Evolutionary conservation across 2,888 invertebrate species (phyloP).

Genomic region (Agrotis puta): DNA sequence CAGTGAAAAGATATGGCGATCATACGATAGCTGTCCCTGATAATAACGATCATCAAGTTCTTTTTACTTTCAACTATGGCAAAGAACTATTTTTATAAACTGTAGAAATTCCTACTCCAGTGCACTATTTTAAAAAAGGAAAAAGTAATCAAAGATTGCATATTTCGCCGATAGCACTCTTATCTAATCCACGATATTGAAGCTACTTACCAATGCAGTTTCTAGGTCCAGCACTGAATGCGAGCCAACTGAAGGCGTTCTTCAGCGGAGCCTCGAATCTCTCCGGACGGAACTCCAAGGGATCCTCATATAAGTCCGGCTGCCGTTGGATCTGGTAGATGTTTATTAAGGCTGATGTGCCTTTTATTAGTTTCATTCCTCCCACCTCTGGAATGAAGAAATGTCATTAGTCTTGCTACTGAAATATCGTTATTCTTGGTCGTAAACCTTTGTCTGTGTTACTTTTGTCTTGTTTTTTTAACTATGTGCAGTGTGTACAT

Average conservation of each 20-base stretch:
- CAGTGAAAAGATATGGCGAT: constrained; percentile 1
- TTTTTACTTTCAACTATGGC: no score
- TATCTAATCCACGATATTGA: no score
- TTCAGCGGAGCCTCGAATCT: constrained; percentile 80
- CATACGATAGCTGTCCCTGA: not conserved
- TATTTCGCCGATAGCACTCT: no score
- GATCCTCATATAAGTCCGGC: constrained; percentile 88
- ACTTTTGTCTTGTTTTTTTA: no score
- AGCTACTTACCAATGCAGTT: constrained; percentile 78
- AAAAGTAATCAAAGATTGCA: no score
- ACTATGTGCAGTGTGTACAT: no score
- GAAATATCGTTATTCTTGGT: no score
- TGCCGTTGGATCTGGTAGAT: constrained; percentile 86
- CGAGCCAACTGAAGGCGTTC: constrained; percentile 79
- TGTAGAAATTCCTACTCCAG: no score
- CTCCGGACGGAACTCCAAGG: constrained; percentile 88
- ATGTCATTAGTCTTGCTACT: no score
- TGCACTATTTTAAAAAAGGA: no score
- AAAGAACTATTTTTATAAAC: no score
- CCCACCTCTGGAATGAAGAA: constrained; percentile 36
- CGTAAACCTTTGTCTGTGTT: no score
- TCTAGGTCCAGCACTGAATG: constrained; percentile 92
- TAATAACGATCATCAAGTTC: not conserved
- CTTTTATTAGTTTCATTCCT: constrained; percentile 15
- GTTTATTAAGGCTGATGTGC: constrained; percentile 80